A percentile compares a stretch with the other conserved stretches of the same genome.
Evolutionary conservation across 2,113 vertebrate species (phyloP).

Genomic region (Theropithecus gelada): DNA sequence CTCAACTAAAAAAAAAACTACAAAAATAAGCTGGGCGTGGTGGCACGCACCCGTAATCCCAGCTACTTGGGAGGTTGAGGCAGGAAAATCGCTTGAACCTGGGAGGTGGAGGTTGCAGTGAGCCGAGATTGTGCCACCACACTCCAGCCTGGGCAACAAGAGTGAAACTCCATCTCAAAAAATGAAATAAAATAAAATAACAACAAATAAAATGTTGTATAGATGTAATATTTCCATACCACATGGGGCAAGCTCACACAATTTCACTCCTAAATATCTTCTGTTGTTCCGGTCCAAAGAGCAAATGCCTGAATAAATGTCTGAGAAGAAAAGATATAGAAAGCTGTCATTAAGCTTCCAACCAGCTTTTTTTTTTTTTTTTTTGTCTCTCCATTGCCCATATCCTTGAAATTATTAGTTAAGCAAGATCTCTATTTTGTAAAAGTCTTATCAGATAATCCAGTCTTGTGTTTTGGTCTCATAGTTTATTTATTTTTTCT

Average conservation of each 20-base stretch:
- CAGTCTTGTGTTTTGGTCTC: background rate
- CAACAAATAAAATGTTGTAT: background rate
- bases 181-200: too few species aligned
- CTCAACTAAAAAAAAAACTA: too few species aligned
- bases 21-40: too few species aligned
- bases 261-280: background rate
- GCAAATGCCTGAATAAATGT: background rate
- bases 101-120: too few species aligned
- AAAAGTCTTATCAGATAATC: background rate
- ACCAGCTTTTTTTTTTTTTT: background rate
- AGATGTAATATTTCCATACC: background rate
- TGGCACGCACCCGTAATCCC: too few species aligned
- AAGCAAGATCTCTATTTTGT: background rate
- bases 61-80: too few species aligned
- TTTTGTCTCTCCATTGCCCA: background rate
- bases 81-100: too few species aligned
- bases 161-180: too few species aligned
- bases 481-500: too few species aligned
- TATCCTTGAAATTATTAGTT: background rate
- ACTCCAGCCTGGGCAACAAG: too few species aligned
- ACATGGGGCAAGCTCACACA: background rate
- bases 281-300: background rate
- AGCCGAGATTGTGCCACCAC: too few species aligned
- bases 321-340: background rate
- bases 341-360: background rate